Evolutionary conservation across 2,113 vertebrate genomes (phyloP).

Genomic region (Plestiodon gilberti): DNA sequence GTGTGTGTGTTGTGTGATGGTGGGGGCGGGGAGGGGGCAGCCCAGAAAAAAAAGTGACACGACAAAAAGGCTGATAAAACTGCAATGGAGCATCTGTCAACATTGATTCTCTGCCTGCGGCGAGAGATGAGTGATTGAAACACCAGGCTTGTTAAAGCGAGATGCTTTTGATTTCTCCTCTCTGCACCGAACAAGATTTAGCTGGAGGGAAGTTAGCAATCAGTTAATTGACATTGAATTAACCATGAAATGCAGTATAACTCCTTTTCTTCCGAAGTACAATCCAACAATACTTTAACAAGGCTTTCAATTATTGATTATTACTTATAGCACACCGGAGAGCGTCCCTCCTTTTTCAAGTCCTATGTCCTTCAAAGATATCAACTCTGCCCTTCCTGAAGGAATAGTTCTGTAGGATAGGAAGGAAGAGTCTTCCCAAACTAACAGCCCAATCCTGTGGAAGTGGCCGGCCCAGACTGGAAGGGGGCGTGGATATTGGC

Average conservation of each 20-base stretch:
- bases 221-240: conserved; percentile 99
- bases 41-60: conserved; percentile 77
- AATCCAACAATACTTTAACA: conserved; percentile 80
- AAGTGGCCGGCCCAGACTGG: too few species aligned
- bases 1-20: conserved; percentile 59
- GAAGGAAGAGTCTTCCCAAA: background rate
- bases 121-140: conserved; percentile 97
- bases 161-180: conserved; percentile 93
- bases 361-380: conserved; percentile 72
- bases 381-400: conserved; percentile 1
- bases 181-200: conserved; percentile 85
- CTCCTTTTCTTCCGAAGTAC: conserved; percentile 86
- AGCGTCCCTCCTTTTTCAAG: conserved; percentile 76
- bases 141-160: conserved; percentile 91
- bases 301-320: conserved; percentile 86
- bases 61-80: conserved; percentile 92
- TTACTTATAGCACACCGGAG: conserved; percentile 77
- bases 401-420: background rate
- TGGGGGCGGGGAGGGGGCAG: conserved; percentile 42
- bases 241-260: conserved; percentile 96
- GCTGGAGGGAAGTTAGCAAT: conserved; percentile 97
- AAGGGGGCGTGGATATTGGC: too few species aligned
- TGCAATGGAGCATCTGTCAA: conserved; percentile 94
- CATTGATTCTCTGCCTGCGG: conserved; percentile 89
- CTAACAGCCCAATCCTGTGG: too few species aligned